A percentile compares a stretch with the other conserved stretches of the same genome.
Conservation (phyloP, 2,113 vertebrate genomes). For the Diphyllodes magnificus region DNA sequence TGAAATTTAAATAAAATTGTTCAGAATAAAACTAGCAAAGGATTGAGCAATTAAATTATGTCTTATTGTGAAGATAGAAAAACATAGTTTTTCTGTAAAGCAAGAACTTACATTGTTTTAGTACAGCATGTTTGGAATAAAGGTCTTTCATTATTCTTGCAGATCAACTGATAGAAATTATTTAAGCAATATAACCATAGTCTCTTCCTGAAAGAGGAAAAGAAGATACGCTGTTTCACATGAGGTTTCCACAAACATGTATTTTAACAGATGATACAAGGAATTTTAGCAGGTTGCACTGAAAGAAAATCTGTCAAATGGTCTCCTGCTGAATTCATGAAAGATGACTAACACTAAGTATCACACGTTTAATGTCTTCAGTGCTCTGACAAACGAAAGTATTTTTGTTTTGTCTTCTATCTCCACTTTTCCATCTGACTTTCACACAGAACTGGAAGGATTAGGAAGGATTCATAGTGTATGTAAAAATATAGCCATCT, state of each 20-base stretch:
- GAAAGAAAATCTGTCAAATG: background rate
- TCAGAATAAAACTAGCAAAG: background rate
- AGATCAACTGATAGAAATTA: background rate
- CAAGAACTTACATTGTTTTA: background rate
- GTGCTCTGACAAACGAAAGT: background rate
- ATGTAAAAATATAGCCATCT: background rate
- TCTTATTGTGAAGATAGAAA: background rate
- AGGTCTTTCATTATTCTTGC: background rate
- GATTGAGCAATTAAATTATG: background rate
- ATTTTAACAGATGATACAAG: background rate
- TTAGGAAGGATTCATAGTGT: background rate
- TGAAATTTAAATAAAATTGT: background rate
- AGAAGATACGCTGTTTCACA: background rate
- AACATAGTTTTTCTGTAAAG: background rate
- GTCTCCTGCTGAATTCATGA: background rate
- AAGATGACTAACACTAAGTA: background rate
- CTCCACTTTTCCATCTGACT: background rate
- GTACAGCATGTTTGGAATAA: background rate
- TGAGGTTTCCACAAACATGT: background rate
- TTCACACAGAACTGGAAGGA: background rate
- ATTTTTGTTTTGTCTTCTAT: background rate
- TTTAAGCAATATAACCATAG: background rate
- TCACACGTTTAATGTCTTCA: background rate
- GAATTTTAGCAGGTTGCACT: background rate
- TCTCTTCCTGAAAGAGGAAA: background rate